Evolutionary conservation across 1,140 invertebrate species (phyloP).

Genomic region (Lasioglossum albipes): DNA sequence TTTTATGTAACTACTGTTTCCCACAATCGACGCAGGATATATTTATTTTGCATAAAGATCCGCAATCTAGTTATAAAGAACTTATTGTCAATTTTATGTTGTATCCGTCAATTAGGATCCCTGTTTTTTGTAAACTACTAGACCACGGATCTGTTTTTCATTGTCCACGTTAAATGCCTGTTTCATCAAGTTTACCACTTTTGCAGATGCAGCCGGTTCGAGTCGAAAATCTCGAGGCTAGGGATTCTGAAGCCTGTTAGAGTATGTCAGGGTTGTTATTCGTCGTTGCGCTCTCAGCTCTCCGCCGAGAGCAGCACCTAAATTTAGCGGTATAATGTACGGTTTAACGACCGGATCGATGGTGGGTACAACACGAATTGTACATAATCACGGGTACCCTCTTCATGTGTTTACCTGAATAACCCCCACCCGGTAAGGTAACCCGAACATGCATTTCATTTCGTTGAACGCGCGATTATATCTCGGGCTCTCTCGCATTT

Average conservation of each 20-base stretch:
- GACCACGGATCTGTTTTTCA: neutral
- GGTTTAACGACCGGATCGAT: conserved; percentile 35
- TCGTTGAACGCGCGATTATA: neutral
- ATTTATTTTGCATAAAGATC: no score
- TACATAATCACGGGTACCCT: conserved; percentile 53
- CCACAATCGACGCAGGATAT: no score
- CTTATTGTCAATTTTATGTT: no score
- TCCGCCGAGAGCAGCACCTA: conserved; percentile 74
- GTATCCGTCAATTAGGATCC: no score
- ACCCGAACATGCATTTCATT: neutral
- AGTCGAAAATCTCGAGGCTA: conserved; percentile 94
- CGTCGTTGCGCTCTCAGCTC: conserved; percentile 76
- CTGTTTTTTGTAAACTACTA: no score
- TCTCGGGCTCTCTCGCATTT: conserved; percentile 20
- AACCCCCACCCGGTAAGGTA: conserved; percentile 14
- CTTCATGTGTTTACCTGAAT: conserved; percentile 31
- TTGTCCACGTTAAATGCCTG: neutral
- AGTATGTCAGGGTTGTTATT: conserved; percentile 93
- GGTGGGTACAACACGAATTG: conserved; percentile 40
- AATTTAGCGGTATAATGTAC: conserved; percentile 40
- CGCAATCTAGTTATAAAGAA: no score
- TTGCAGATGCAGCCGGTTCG: conserved; percentile 92
- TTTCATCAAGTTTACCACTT: conserved; percentile 27
- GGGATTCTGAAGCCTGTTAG: conserved; percentile 94
- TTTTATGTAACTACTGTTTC: no score